Base-by-base conservation (phyloP, 2,888 invertebrate species). In the Yponomeuta evonymella region DNA sequence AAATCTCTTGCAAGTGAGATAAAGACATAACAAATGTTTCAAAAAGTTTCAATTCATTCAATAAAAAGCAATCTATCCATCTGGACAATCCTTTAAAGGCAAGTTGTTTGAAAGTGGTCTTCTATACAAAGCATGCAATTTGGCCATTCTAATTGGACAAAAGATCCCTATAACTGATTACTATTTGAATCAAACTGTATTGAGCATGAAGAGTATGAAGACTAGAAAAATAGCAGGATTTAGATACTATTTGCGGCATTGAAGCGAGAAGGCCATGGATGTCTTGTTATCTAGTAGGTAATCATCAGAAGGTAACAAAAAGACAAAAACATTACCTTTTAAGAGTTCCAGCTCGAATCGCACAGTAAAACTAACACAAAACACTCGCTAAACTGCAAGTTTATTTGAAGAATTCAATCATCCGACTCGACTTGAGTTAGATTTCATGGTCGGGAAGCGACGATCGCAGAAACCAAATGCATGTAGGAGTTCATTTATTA, bases 401-500 rank as follows among this genome's bases (percentile, higher is more conserved):
- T 58, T 58, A 58, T 58, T 58, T 58, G 51, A 58, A 58, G 51
- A 58, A 58, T 58, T 58, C 29, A 23, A 10, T n/a, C 51, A 58
- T 58, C 51, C 51, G 51, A 58, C 15, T 15, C 15, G 15, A 15
- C 51, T 58, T 58, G 51, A 58, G 51, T 15, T 58, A 58, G 51
- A 15, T 58, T 58, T 58, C 51, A 58, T 15, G 51, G 51, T 58
- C 51, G 51, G 15, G 51, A 15, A 3, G 51, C 15, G 15, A 58
- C 15, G 51, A 15, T 58, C 51, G 3, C 15, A 15, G 51, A 58
- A 12, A 15, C 15, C 1, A 63, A 33, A 65, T 29, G 33, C 79
- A 89, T 86, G 91, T 92, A 92, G 91, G 91, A 86, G 88, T 86
- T 78, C 77, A 74, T 86, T 86, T 88, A 90, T 83, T 87, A 83